A percentile compares a stretch with the other conserved stretches of the same genome.
These are phyloP conservation scores for Harpagus bidentatus DNA, from an alignment of 2,113 vertebrate species.

Conservation along the genomic window DNA sequence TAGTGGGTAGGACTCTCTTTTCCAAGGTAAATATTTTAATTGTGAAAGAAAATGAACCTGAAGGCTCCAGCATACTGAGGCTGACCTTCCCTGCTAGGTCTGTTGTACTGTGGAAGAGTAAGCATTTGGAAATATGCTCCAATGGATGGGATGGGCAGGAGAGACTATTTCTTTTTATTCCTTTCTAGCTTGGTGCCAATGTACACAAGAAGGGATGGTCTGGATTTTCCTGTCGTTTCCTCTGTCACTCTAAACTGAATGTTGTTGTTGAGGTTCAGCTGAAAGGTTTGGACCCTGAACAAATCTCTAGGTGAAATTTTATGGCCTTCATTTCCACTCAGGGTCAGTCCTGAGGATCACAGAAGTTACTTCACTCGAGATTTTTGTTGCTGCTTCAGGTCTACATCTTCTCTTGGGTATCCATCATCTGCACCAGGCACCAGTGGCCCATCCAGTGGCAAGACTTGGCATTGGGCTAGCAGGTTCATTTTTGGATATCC, in stretches of 20 bases:
- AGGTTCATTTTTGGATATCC: neutral
- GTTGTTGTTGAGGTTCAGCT: neutral
- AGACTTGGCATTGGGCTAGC: neutral
- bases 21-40: neutral
- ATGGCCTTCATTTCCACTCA: neutral
- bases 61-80: neutral
- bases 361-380: neutral
- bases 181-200: neutral
- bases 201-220: neutral
- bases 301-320: neutral
- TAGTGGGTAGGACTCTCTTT: neutral
- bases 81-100: neutral
- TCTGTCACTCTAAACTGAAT: neutral
- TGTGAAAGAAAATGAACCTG: neutral
- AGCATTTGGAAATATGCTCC: neutral
- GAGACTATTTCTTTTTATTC: neutral
- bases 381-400: neutral
- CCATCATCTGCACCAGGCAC: neutral
- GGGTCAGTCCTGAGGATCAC: neutral
- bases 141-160: neutral
- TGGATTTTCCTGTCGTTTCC: neutral
- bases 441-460: too few relatives aligned
- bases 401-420: neutral
- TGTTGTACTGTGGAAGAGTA: neutral
- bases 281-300: neutral